Conservation (phyloP, 2,888 invertebrate genomes). For the Anorthoa munda region DNA sequence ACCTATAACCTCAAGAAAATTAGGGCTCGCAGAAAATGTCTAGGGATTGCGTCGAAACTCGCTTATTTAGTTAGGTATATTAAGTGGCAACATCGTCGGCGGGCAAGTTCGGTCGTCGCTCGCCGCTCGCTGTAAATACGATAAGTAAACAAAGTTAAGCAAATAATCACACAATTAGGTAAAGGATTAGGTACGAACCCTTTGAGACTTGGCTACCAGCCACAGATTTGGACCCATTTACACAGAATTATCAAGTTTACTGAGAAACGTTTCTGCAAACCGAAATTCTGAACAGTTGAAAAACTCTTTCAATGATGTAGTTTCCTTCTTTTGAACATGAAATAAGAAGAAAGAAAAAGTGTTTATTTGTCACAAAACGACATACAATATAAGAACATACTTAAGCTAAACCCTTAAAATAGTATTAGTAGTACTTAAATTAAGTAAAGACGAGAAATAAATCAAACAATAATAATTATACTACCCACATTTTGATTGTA, state of each 20-base stretch:
- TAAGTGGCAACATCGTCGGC: slow-evolving; percentile 61
- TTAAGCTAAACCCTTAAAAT: no score
- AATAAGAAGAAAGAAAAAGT: no score
- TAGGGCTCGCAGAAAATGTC: slow-evolving; percentile 37
- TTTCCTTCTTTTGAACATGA: no score
- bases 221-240: slow-evolving; percentile 24
- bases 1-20: slow-evolving; percentile 39
- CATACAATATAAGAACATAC: no score
- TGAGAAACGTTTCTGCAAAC: background rate
- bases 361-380: no score
- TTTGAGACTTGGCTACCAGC: slow-evolving; percentile 66
- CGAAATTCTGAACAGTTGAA: background rate
- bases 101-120: slow-evolving; percentile 64
- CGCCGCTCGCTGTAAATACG: slow-evolving; percentile 73
- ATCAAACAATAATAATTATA: no score
- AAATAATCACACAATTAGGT: slow-evolving; percentile 82
- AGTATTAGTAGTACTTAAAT: no score
- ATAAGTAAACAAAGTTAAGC: slow-evolving; percentile 79
- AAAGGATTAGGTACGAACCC: slow-evolving; percentile 76
- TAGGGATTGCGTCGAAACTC: slow-evolving; percentile 38
- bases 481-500: no score
- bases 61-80: slow-evolving; percentile 60
- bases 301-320: background rate
- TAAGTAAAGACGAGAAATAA: no score
- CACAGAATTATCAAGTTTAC: slow-evolving; percentile 4